phyloP scores from a whole-genome alignment of 2,113 vertebrate species.

The Megaceryle maxima region DNA sequence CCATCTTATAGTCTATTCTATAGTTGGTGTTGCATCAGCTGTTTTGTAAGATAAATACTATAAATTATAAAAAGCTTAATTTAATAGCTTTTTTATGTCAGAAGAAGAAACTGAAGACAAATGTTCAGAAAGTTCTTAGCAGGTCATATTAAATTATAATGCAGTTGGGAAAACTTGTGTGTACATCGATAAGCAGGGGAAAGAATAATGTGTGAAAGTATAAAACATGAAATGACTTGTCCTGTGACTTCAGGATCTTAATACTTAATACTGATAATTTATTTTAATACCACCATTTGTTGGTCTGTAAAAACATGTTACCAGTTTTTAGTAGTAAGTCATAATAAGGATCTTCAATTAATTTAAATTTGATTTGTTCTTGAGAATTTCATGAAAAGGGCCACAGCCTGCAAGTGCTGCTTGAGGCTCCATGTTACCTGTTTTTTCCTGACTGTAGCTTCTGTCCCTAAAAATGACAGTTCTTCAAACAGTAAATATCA shows the following conservation, averaged over 20 bases:
- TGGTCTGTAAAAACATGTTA: not conserved
- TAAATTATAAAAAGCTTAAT: not conserved
- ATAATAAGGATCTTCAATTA: not conserved
- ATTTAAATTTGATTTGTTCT: not conserved
- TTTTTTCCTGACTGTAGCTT: not conserved
- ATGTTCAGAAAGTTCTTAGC: not conserved
- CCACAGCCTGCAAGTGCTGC: not conserved
- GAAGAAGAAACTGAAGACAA: not conserved
- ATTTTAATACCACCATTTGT: not conserved
- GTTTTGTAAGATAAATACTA: not conserved
- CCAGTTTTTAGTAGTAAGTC: not conserved
- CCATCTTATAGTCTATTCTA: not conserved
- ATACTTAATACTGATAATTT: not conserved
- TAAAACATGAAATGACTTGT: not conserved
- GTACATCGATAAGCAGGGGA: not conserved
- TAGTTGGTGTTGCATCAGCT: not conserved
- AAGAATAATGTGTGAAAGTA: not conserved
- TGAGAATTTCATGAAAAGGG: not conserved
- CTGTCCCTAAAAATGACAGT: not conserved
- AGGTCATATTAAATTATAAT: not conserved
- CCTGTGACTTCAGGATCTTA: not conserved
- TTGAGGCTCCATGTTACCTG: not conserved
- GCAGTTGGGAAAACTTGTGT: not conserved
- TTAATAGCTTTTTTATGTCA: not conserved
- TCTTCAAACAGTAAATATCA: not conserved